These are phyloP conservation scores for Etheostoma perlongum DNA, from an alignment of 2,797 vertebrate genomes.

Conservation along the genomic window DNA sequence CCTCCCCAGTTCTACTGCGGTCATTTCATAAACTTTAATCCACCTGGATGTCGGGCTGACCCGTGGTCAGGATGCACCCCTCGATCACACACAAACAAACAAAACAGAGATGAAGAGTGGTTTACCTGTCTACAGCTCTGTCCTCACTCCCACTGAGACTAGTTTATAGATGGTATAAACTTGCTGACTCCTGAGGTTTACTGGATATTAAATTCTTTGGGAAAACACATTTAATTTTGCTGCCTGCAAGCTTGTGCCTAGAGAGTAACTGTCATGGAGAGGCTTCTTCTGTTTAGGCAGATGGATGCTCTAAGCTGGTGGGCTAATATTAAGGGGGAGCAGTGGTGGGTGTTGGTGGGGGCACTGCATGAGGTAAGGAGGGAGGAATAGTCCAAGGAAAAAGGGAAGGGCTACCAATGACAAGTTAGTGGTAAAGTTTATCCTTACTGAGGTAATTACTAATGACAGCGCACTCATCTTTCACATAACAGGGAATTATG, in stretches of 20 bases:
- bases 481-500: slow-evolving; percentile 53
- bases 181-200: slow-evolving; percentile 53
- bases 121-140: slow-evolving; percentile 72
- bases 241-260: slow-evolving; percentile 48
- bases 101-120: slow-evolving; percentile 38
- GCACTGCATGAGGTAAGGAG: slow-evolving; percentile 53
- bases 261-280: slow-evolving; percentile 60
- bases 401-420: slow-evolving; percentile 66
- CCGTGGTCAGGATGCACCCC: slow-evolving; percentile 16
- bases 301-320: slow-evolving; percentile 59
- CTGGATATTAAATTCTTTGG: slow-evolving; percentile 66
- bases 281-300: slow-evolving; percentile 59
- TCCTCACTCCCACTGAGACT: slow-evolving; percentile 47
- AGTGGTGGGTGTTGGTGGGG: slow-evolving; percentile 23
- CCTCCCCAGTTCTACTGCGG: not conserved
- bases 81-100: slow-evolving; percentile 38
- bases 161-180: slow-evolving; percentile 49
- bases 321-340: slow-evolving; percentile 67
- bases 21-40: slow-evolving; percentile 37
- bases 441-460: slow-evolving; percentile 56
- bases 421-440: slow-evolving; percentile 63
- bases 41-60: slow-evolving; percentile 31
- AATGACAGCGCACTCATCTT: slow-evolving; percentile 61
- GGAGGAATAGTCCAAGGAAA: slow-evolving; percentile 57
- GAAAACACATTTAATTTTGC: slow-evolving; percentile 49